Evolutionary conservation across 1,140 invertebrate species (phyloP), one percentile per base, ranked within the genome.

Genomic region (Drosophila bocqueti): DNA sequence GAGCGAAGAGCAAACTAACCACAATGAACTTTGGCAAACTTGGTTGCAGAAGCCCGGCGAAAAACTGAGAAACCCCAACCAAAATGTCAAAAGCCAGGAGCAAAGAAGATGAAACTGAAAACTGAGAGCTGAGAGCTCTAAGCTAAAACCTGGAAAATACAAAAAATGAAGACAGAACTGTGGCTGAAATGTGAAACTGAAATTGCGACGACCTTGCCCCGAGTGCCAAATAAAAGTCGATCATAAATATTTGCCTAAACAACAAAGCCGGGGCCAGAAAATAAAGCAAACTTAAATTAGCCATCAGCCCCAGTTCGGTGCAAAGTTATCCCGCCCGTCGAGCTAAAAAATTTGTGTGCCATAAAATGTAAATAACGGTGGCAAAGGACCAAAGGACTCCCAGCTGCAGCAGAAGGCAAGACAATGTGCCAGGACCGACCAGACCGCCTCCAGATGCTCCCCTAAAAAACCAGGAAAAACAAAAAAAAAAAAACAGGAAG

Each of bases 251-350:
- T 86, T 85, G 79, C 57, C 82, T 82, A 79, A 68, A 81, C 81
- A 84, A 81, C 76, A 68, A 68, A 61, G 71, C 38, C 67, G 38
- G 36, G 38, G n/a, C 47, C 36, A 16, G 45, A 36, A 47, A 61
- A 85, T 67, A 81, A 85, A 82, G 65, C 79, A 86, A 86, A 86
- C 83, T 85, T 85, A 85, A 85, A 85, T 86, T 86, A 85, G 83
- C 65, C 68, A 74, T 74, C 71, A 74, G 71, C 31, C 36, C 36
- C 71, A 73, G 69, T 73, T 72, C 46, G 26, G 49, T 18, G 26
- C 18, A 45, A 66, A 57, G 55, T 34, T 65, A 43, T 34, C 40
- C 63, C 38, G 61, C 11, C 31, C 31, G 54, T 26, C 24, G 40
- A 47, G 54, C 45, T 45, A 74, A 62, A 47, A 73, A 60, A 67